Conservation (phyloP, 2,113 vertebrate genomes). For the Gymnobelideus leadbeateri region DNA sequence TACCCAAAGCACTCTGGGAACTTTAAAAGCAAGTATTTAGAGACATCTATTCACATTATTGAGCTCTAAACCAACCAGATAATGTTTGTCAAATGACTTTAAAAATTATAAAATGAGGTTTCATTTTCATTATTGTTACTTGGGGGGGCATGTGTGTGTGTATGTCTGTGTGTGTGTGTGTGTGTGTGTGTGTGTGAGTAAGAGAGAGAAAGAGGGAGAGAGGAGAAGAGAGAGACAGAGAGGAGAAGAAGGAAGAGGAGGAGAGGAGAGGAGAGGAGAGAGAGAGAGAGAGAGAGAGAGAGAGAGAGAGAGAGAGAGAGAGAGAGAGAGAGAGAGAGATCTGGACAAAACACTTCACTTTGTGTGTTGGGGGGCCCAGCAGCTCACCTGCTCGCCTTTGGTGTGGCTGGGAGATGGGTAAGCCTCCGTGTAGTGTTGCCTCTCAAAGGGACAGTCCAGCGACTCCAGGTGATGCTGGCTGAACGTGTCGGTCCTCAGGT, state of each 20-base stretch:
- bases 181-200: too few relatives aligned
- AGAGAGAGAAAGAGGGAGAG: too few relatives aligned
- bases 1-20: neutral
- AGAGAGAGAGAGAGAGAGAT: too few relatives aligned
- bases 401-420: conserved; percentile 85
- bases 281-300: too few relatives aligned
- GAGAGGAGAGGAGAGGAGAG: too few relatives aligned
- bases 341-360: neutral
- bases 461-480: conserved; percentile 86
- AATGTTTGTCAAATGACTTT: neutral
- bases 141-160: too few relatives aligned
- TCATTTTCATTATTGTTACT: neutral
- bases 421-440: conserved; percentile 90
- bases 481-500: conserved; percentile 89
- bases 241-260: too few relatives aligned
- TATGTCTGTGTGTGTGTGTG: too few relatives aligned
- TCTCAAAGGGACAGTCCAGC: conserved; percentile 90
- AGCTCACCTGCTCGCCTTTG: conserved; percentile 91
- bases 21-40: neutral
- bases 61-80: neutral
- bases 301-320: too few relatives aligned
- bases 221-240: too few relatives aligned
- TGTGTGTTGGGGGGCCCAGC: accelerated
- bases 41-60: neutral
- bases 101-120: neutral